A percentile compares a stretch with the other conserved stretches of the same genome.
phyloP scores from a whole-genome alignment of 2,797 vertebrate genomes.

The Crocodylus rhombifer region DNA sequence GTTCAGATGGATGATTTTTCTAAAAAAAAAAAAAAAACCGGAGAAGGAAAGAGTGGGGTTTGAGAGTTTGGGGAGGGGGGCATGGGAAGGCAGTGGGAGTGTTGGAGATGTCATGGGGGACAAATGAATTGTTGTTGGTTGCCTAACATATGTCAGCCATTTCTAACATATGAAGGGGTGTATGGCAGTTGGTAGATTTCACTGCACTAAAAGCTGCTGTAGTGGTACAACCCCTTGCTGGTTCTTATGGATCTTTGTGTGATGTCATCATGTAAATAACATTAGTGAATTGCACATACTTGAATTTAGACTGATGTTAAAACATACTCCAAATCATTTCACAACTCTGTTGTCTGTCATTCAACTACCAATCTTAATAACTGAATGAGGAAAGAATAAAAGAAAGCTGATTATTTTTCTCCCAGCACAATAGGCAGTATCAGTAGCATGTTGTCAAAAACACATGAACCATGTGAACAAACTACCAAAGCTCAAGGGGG shows the following conservation, averaged over 20 bases:
- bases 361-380: constrained; percentile 6
- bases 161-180: background rate
- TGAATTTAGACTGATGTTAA: constrained; percentile 44
- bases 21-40: background rate
- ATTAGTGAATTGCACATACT: background rate
- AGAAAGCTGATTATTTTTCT: background rate
- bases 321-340: background rate
- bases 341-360: constrained; percentile 23
- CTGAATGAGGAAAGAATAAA: background rate
- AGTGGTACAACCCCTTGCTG: background rate
- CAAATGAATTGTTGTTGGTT: background rate
- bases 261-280: constrained; percentile 6
- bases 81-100: background rate
- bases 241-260: background rate
- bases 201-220: background rate
- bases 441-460: background rate
- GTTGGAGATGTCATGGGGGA: background rate
- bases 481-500: background rate
- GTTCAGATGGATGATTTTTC: background rate
- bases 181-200: background rate
- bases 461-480: background rate
- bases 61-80: background rate
- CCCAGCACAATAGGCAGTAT: background rate
- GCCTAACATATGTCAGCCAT: background rate
- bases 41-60: background rate